Evolutionary conservation across 37 sponge, comb jelly and placozoan genomes (phyloP).

Genomic region (Crambe crambe): DNA sequence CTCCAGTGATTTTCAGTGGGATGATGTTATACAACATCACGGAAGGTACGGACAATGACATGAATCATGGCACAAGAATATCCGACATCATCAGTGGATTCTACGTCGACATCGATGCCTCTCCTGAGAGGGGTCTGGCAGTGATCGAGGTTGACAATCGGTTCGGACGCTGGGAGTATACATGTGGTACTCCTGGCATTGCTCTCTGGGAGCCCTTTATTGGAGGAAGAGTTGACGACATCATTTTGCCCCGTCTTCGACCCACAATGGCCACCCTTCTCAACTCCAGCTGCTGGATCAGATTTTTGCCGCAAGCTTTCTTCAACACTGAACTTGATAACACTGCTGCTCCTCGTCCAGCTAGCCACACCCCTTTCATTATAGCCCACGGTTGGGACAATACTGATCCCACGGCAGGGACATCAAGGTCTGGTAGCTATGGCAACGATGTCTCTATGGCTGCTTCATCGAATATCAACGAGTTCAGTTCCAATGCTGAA

Average conservation of each 20-base stretch:
- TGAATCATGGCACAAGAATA: constrained; percentile 83
- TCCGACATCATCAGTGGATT: constrained; percentile 52
- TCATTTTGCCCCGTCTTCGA: constrained; percentile 66
- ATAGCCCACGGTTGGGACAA: constrained; percentile 82
- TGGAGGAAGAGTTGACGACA: constrained; percentile 73
- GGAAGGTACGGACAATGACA: constrained; percentile 39
- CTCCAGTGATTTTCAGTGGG: constrained; percentile 59
- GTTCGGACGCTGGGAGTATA: constrained; percentile 85
- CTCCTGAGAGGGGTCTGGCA: constrained; percentile 65
- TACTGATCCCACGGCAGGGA: constrained; percentile 68
- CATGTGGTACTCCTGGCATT: constrained; percentile 45
- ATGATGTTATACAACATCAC: constrained; percentile 50
- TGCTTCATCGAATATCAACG: constrained; percentile 49
- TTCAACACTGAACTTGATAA: constrained; percentile 83
- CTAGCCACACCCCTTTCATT: constrained; percentile 67
- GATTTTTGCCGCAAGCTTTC: constrained; percentile 68
- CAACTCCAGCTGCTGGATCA: constrained; percentile 64
- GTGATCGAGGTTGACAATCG: constrained; percentile 76
- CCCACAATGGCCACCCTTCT: constrained; percentile 82
- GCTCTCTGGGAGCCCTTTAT: constrained; percentile 72
- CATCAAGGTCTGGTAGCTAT: constrained; percentile 59
- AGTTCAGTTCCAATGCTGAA: constrained; percentile 56
- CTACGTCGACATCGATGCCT: constrained; percentile 73
- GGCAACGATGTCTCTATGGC: constrained; percentile 82
- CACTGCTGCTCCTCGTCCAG: constrained; percentile 42